Evolutionary conservation across 2,888 invertebrate genomes (phyloP).

Genomic region (Leptopilina myrica): DNA sequence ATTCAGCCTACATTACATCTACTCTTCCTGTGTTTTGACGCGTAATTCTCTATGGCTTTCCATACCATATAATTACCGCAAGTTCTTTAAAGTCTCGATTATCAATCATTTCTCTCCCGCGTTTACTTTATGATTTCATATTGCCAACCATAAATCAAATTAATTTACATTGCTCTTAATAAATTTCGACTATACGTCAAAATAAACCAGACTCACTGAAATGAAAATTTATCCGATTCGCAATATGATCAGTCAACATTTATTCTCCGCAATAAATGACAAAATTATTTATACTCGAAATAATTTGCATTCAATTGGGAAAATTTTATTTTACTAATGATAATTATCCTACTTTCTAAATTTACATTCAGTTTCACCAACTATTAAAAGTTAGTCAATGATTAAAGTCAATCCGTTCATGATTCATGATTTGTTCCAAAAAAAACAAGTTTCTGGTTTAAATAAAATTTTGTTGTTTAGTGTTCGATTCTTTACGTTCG

Average conservation of each 20-base stretch:
- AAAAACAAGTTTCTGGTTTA: no score
- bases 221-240: neutral
- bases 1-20: constrained; percentile 19
- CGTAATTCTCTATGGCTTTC: constrained; percentile 17
- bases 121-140: constrained; percentile 13
- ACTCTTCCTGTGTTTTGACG: constrained; percentile 30
- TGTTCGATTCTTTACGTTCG: no score
- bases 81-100: constrained; percentile 17
- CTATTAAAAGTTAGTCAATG: no score
- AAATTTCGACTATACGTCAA: neutral
- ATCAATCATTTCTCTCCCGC: constrained; percentile 26
- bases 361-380: no score
- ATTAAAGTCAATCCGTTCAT: no score
- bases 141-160: constrained; percentile 9
- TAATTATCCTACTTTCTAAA: no score
- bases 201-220: neutral
- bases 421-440: no score
- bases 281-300: no score
- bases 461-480: no score
- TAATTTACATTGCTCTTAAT: constrained; percentile 11
- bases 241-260: neutral
- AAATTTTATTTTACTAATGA: no score
- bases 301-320: no score
- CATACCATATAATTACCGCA: constrained; percentile 14
- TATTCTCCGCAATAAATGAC: neutral